These are phyloP conservation scores for Synergus umbraculus DNA, from an alignment of 2,888 invertebrate species.

Conservation along the genomic window DNA sequence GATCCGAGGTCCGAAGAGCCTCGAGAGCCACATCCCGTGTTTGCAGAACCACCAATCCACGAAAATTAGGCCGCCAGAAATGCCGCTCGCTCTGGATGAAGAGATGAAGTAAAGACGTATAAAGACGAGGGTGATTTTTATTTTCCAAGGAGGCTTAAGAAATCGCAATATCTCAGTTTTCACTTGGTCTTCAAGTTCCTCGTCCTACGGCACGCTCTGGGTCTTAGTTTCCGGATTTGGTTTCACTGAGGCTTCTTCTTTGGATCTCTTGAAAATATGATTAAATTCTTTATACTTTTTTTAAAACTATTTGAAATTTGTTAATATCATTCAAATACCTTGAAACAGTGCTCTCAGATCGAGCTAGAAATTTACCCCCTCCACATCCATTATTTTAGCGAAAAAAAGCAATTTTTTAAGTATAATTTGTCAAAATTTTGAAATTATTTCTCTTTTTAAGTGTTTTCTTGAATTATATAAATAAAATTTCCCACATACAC, in stretches of 20 bases:
- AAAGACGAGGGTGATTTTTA: background rate
- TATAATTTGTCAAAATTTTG: too few species aligned
- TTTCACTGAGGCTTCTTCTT: background rate
- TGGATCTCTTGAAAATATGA: too few species aligned
- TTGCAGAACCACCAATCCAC: constrained; percentile 63
- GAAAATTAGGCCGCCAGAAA: constrained; percentile 62
- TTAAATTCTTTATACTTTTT: too few species aligned
- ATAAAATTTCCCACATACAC: too few species aligned
- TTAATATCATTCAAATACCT: too few species aligned
- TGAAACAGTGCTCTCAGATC: too few species aligned
- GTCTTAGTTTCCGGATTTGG: background rate
- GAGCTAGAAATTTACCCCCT: too few species aligned
- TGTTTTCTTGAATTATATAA: too few species aligned
- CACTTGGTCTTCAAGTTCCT: background rate
- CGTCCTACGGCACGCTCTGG: background rate
- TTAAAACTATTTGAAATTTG: too few species aligned
- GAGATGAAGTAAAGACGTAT: background rate
- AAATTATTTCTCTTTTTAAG: too few species aligned
- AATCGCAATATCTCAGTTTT: constrained; percentile 27
- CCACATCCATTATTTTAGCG: too few species aligned
- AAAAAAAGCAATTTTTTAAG: too few species aligned
- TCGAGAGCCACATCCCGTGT: constrained; percentile 59
- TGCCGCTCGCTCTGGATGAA: constrained; percentile 37
- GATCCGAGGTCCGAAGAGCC: constrained; percentile 44
- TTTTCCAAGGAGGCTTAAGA: constrained; percentile 22